Base-by-base conservation (phyloP, 2,797 vertebrate genomes). In the Distichodus sexfasciatus region DNA sequence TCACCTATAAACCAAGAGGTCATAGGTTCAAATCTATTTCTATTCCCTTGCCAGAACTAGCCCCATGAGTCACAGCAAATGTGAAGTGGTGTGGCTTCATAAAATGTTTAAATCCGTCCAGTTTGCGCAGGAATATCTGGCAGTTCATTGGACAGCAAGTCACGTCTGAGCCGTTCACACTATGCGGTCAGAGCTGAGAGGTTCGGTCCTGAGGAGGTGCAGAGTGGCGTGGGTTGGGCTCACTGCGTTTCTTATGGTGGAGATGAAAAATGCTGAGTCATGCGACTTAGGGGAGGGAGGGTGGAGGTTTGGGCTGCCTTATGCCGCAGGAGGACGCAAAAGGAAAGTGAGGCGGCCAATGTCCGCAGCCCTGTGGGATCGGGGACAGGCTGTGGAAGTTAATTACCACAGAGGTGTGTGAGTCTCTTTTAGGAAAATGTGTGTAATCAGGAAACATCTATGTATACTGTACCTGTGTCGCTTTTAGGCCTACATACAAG, bases 191-290 rank as follows among this genome's bases (percentile, higher is more conserved):
- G 46, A 54, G 29, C 19, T 61, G 26, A 36, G 53, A 40, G 15
- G 26, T 24, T 1, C 8, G 23, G 40, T 33, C 44, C 47, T 55
- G 71, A 55, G 46, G 43, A 59, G 38, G 68, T 36, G 41, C 53
- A 14, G 38, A 72, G 44, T 57, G 55, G 68, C 44, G 38, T 55
- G 61, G 69, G 59, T 48, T 44, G 46, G 44, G 44, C 14, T 69
- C 24, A 28, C 47, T 44, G 62, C 74, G 72, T 68, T 75, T 81
- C 72, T 58, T 53, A 59, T n/a, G 33, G 47, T 54, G 38, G 40
- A 41, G 41, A 47, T 73, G 68, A 76, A 78, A 75, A 79, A 79
- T 71, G 79, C 76, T 62, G 67, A 79, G 54, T 75, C 71, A 76
- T 73, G 69, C 31, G 38, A 48, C 47, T 64, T 66, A 64, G 57